phyloP scores from a whole-genome alignment of 1,140 invertebrate species.

The Drosophila pallidifrons region DNA sequence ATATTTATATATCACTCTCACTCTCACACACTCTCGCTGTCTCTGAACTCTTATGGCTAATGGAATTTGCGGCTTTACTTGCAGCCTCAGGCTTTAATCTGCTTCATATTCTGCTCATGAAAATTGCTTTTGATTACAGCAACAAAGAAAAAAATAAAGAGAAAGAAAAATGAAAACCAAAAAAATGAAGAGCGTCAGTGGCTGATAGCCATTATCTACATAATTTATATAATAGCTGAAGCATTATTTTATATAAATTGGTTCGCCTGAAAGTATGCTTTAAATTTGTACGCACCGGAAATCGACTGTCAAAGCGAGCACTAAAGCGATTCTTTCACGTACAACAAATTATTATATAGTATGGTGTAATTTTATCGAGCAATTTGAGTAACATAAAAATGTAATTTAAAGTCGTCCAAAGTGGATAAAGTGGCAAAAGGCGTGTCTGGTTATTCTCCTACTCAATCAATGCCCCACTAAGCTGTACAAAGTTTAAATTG shows the following conservation, averaged over 20 bases:
- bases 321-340: neutral
- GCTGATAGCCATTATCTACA: slow-evolving; percentile 50
- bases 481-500: slow-evolving; percentile 48
- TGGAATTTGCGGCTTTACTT: slow-evolving; percentile 35
- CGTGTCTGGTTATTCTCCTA: neutral
- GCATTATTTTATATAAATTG: slow-evolving; percentile 56
- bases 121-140: slow-evolving; percentile 19
- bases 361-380: slow-evolving; percentile 18
- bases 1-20: neutral
- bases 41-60: slow-evolving; percentile 3
- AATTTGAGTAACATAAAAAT: slow-evolving; percentile 29
- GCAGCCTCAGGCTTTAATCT: slow-evolving; percentile 23
- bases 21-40: neutral
- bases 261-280: slow-evolving; percentile 45
- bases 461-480: slow-evolving; percentile 44
- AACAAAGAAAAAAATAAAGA: slow-evolving; percentile 40
- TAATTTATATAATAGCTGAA: slow-evolving; percentile 64
- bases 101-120: slow-evolving; percentile 9
- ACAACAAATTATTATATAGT: neutral
- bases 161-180: slow-evolving; percentile 19
- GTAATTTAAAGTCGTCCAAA: neutral
- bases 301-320: slow-evolving; percentile 43
- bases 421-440: neutral
- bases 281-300: slow-evolving; percentile 47
- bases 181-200: slow-evolving; percentile 12